phyloP scores from a whole-genome alignment of 2,797 vertebrate species.

The Centropyge bicolor region DNA sequence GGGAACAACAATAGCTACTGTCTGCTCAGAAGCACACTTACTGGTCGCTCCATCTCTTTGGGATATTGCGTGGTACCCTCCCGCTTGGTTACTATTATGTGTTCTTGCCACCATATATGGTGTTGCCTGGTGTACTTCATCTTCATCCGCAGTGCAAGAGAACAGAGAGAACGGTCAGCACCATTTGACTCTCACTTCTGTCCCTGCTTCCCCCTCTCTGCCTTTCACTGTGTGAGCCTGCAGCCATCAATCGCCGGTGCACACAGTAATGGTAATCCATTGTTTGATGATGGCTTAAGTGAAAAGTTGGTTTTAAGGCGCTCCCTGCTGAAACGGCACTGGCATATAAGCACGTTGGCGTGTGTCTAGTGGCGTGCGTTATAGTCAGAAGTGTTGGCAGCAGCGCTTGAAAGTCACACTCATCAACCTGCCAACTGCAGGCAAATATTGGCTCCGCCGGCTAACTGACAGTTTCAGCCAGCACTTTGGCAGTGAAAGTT shows the following conservation, averaged over 20 bases:
- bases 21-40: slow-evolving; percentile 48
- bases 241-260: slow-evolving; percentile 22
- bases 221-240: slow-evolving; percentile 10
- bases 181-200: slow-evolving; percentile 17
- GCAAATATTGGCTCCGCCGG: slow-evolving; percentile 52
- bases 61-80: slow-evolving; percentile 36
- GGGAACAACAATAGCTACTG: slow-evolving; percentile 34
- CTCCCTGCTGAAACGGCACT: slow-evolving; percentile 31
- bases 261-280: slow-evolving; percentile 27
- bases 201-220: slow-evolving; percentile 11
- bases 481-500: slow-evolving; percentile 37
- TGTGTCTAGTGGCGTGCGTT: slow-evolving; percentile 34
- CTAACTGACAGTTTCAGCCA: slow-evolving; percentile 42
- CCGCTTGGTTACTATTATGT: slow-evolving; percentile 27
- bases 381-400: slow-evolving; percentile 58
- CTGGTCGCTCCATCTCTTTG: slow-evolving; percentile 38
- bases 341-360: slow-evolving; percentile 43
- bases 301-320: slow-evolving; percentile 38
- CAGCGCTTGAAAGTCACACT: slow-evolving; percentile 52
- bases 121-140: slow-evolving; percentile 11
- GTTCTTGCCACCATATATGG: slow-evolving; percentile 23
- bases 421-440: slow-evolving; percentile 53
- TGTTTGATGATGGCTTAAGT: slow-evolving; percentile 47
- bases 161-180: slow-evolving; percentile 11
- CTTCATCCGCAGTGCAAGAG: neutral